Evolutionary conservation across 2,888 invertebrate species (phyloP).

Genomic region (Papilio demoleus): DNA sequence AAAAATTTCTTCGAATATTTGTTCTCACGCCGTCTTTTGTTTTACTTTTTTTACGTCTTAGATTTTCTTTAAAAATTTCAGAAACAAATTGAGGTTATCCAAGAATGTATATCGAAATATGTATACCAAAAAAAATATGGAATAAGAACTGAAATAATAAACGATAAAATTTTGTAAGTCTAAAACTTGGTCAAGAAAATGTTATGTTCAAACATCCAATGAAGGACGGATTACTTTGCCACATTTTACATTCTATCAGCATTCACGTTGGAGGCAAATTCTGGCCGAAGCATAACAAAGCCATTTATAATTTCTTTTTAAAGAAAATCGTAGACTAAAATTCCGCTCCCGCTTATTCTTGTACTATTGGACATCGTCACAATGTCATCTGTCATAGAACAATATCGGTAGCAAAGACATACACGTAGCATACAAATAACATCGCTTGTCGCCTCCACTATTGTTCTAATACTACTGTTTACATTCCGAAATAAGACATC

Average conservation of each 20-base stretch:
- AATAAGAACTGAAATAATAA: too few species aligned
- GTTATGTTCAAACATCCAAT: too few species aligned
- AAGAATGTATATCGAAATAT: too few species aligned
- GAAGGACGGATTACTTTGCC: too few species aligned
- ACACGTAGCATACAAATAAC: conserved; percentile 57
- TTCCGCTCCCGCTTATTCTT: conserved; percentile 21
- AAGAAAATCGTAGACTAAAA: neutral
- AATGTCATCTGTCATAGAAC: conserved; percentile 45
- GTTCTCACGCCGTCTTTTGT: neutral
- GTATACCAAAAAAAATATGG: too few species aligned
- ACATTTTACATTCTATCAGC: too few species aligned
- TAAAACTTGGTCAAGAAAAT: too few species aligned
- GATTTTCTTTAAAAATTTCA: too few species aligned
- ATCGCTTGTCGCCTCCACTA: conserved; percentile 44
- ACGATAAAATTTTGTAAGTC: too few species aligned
- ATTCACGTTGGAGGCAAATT: too few species aligned
- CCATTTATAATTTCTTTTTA: neutral
- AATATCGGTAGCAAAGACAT: conserved; percentile 49
- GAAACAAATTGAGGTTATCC: too few species aligned
- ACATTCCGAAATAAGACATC: conserved; percentile 17
- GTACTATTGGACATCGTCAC: conserved; percentile 8
- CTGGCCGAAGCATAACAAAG: too few species aligned
- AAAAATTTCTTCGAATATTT: neutral
- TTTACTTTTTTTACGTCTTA: neutral
- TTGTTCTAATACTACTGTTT: conserved; percentile 12